Conservation (phyloP, 2,888 invertebrate species). For the Pollenia labialis region DNA sequence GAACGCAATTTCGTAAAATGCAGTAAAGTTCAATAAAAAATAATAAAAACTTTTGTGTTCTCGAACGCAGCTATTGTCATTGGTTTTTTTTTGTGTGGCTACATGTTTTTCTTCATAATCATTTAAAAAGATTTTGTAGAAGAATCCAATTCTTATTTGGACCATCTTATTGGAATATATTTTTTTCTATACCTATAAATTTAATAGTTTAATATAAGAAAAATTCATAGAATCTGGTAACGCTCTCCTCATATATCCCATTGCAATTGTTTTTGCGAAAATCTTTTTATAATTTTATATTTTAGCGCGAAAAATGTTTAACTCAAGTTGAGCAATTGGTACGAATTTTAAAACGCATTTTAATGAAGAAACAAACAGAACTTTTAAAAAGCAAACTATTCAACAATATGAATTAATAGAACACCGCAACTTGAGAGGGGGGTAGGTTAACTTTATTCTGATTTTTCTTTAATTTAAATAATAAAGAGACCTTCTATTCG, state of each 20-base stretch:
- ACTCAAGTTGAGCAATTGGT: neutral
- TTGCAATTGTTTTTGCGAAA: slow-evolving; percentile 13
- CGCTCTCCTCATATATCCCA: neutral
- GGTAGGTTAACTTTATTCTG: slow-evolving; percentile 4
- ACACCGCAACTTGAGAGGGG: slow-evolving; percentile 1
- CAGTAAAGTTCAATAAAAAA: too few relatives aligned
- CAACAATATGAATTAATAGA: neutral
- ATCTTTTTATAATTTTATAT: neutral
- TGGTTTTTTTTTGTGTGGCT: too few relatives aligned
- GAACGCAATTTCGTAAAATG: too few relatives aligned
- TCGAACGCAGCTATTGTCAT: too few relatives aligned
- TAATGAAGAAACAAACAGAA: neutral
- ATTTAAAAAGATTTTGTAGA: too few relatives aligned
- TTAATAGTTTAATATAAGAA: neutral
- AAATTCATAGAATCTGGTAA: slow-evolving; percentile 13
- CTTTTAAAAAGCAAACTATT: neutral
- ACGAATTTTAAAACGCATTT: neutral
- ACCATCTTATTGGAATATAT: too few relatives aligned
- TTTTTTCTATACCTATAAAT: too few relatives aligned
- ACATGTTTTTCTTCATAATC: too few relatives aligned
- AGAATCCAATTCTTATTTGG: too few relatives aligned
- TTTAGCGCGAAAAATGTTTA: slow-evolving; percentile 5
- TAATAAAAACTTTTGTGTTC: too few relatives aligned
- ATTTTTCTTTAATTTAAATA: slow-evolving; percentile 33
- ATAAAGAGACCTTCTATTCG: neutral